Base-by-base conservation (phyloP, 2,888 invertebrate genomes). In the Heliconius ethilla region DNA sequence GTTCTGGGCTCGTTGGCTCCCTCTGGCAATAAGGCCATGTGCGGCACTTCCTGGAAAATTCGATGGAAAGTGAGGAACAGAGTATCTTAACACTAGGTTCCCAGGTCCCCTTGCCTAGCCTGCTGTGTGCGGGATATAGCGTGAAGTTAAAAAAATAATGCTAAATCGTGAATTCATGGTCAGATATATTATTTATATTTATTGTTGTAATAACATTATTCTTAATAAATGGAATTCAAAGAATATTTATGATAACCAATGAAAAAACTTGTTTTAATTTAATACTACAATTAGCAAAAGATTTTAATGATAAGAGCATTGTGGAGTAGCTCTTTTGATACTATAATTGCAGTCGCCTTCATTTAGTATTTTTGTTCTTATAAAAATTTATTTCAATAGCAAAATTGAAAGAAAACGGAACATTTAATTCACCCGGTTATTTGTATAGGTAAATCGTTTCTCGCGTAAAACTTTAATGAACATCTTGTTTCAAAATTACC, bases 271-370 rank as follows among this genome's bases (percentile, higher is more conserved):
- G 1, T 66, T 69, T 25, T 25, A 2, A 67, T 40, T 40, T 40
- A 40, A 40, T 7, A 27, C 10, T 29, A 59, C 22, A 18, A 25
- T 29, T 18, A 40, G 18, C 37, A 62, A 62, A 40, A n/a, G 13
- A 40, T 2, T n/a, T 67, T 67, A 37, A 67, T 67, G 37, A 40
- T n/a, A 33, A 33, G 33, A 63, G 33, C 27, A 73, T 40, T 73
- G 73, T 73, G 62, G 37, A 63, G 25, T 22, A 55, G 55, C 29
- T 72, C 73, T 73, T 73, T 73, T 73, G 62, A 62, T 73, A 73
- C 62, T 25, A 37, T 73, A 73, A 73, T 73, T 73, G 73, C 73
- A 62, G 62, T 73, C 40, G 63, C 73, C 40, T 62, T 55, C 51
- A 62, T 73, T 73, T 62, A 62, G n/a, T 62, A 62, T 59, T 73